Evolutionary conservation across 2,888 invertebrate species (phyloP).

Genomic region (Aleiodes leptofemur): DNA sequence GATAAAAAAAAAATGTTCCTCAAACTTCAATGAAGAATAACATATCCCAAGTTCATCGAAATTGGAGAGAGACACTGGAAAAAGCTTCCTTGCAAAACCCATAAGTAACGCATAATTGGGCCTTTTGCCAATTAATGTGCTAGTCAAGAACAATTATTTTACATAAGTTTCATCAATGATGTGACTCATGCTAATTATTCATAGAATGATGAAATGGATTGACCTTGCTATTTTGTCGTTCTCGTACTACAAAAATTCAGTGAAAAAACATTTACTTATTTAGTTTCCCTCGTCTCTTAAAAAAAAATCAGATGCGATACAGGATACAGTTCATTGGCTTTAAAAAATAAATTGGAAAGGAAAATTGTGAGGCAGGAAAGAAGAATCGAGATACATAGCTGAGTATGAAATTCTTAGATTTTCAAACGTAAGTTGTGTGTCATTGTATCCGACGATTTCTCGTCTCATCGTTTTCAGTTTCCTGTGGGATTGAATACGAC

Average conservation of each 20-base stretch:
- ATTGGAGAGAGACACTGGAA: too few species aligned
- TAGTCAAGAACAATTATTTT: too few species aligned
- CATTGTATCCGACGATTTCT: constrained; percentile 46
- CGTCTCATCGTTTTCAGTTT: constrained; percentile 51
- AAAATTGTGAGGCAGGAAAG: background rate
- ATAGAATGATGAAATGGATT: too few species aligned
- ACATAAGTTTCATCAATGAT: too few species aligned
- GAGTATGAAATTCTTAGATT: constrained; percentile 10
- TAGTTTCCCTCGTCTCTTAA: background rate
- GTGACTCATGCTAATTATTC: too few species aligned
- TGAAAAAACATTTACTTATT: too few species aligned
- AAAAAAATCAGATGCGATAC: background rate
- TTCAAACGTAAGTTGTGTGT: constrained; percentile 1
- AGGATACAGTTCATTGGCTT: background rate
- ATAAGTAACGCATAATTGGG: constrained; percentile 15
- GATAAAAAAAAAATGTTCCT: too few species aligned
- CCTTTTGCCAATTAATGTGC: background rate
- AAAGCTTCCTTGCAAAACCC: background rate
- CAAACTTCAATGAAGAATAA: too few species aligned
- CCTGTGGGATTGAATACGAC: constrained; percentile 46
- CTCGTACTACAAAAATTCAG: too few species aligned
- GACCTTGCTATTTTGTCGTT: too few species aligned
- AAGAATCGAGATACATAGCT: too few species aligned
- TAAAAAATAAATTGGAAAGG: constrained; percentile 13
- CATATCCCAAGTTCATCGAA: too few species aligned